Base-by-base conservation (phyloP, 2,888 invertebrate genomes). In the Lasioglossum leucozonium region DNA sequence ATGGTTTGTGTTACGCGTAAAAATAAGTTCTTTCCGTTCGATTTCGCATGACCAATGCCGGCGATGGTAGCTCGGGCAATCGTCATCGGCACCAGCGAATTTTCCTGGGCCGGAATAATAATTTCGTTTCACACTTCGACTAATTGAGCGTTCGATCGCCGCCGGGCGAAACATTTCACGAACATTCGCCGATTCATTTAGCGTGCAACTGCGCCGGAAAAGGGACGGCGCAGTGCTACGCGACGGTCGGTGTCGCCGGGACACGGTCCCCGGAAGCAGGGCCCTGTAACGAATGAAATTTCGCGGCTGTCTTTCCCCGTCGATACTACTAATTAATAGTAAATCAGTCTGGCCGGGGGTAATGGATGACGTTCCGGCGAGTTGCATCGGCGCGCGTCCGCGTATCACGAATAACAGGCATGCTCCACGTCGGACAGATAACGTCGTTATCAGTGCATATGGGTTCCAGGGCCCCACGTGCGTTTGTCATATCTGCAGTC, bases 371-470 rank as follows among this genome's bases (percentile, higher is more conserved):
- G 55, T 88, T 88, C 83, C 83, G 82, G 78, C 81, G 74, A 74
- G 69, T 65, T 75, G 81, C 74, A 72, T 75, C 82, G 72, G 79
- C 81, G 75, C 72, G 34, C 79, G 77, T 82, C 74, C 67, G 75
- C 81, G 75, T 87, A 85, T 86, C 84, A 30, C 72, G 81, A 81
- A 78, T 86, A 88, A 84, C 88, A 81, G 84, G 77, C 79, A 79
- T 82, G 86, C 84, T 81, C 81, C 83, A 83, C 71, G 87, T 84
- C 87, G 88, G 72, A 40, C 82, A 78, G 88, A 88, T 88, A 89
- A 87, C 88, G 88, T 85, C 82, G 88, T 88, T 89, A 88, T 88
- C 88, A 85, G 88, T 73, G 84, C 87, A 82, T 87, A 85, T 81
- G 85, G 82, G 84, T 79, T 87, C 69, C 81, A 80, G 82, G 88